A percentile compares a stretch with the other conserved stretches of the same genome.
phyloP scores from a whole-genome alignment of 2,113 vertebrate species.

The Phocoena sinus region DNA sequence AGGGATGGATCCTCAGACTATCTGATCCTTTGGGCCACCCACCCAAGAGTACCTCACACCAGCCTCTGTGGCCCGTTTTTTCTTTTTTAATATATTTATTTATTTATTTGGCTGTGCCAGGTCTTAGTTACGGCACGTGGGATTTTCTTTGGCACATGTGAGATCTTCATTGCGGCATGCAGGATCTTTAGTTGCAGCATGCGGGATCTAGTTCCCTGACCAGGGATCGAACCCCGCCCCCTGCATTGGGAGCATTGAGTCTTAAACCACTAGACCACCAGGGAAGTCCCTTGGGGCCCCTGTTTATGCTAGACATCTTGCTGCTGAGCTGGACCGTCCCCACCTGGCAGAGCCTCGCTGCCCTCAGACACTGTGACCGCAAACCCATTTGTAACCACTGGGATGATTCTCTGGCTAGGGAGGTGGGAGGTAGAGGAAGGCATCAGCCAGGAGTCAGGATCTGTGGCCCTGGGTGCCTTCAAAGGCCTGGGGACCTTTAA shows the following conservation, averaged over 20 bases:
- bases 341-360: not conserved
- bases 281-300: not conserved
- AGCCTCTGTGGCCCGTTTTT: not conserved
- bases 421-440: not conserved
- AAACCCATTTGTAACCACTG: not conserved
- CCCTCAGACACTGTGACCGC: not conserved
- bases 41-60: not conserved
- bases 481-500: conserved; percentile 1
- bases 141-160: no score
- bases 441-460: not conserved
- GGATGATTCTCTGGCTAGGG: not conserved
- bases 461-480: not conserved
- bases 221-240: no score
- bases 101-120: no score
- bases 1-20: not conserved
- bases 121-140: no score
- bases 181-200: no score
- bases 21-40: not conserved
- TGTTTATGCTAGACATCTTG: not conserved
- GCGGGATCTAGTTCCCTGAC: no score
- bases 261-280: no score
- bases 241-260: no score
- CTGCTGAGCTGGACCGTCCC: not conserved
- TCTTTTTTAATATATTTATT: no score
- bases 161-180: no score